Evolutionary conservation across 2,888 invertebrate genomes (phyloP), one percentile per base, ranked within the genome.

Genomic region (Drosophila sordidapex): DNA sequence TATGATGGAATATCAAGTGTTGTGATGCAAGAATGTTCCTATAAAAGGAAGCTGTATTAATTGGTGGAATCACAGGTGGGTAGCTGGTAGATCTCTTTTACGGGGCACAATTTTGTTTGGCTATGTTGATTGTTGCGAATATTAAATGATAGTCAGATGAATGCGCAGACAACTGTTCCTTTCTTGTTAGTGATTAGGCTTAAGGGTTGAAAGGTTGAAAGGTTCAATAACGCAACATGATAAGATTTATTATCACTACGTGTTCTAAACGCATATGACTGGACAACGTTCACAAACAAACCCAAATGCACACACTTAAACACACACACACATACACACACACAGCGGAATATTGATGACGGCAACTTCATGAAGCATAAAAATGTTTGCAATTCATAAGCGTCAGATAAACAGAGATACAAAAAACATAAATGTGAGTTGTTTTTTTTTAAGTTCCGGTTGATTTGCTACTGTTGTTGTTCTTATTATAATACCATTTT

Each of bases 341-440:
- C 63, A 58, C 48, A 46, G 18, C 29, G 51, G 76, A 86, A 86
- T 88, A 85, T 86, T 85, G 88, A 85, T 85, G 83, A 74, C 65
- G 70, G 69, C 86, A 83, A 83, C 75, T 87, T 74, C 88, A 86
- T 83, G 78, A 86, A 88, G 83, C 86, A 86, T 76, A 69, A 25
- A 68, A 71, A 67, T 71, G 58, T 71, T 74, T 85, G 78, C 77
- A 85, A 73, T 88, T 81, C 84, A 83, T 83, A 81, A 78, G 85
- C 72, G 84, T 72, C 86, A 83, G 76, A 84, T 71, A 82, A 87
- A 70, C 64, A 48, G 10, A 31, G 48, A 61, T 31, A 51, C 3
- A 21, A 25, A 33, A 33, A 7, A 58, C 40, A 51, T 43, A 25
- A 54, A 65, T 48, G 49, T 29, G 13, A 13, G 15, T 51, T 48